A percentile compares a stretch with the other conserved stretches of the same genome.
Evolutionary conservation across 2,113 vertebrate species (phyloP).

Genomic region (Notothenia coriiceps): DNA sequence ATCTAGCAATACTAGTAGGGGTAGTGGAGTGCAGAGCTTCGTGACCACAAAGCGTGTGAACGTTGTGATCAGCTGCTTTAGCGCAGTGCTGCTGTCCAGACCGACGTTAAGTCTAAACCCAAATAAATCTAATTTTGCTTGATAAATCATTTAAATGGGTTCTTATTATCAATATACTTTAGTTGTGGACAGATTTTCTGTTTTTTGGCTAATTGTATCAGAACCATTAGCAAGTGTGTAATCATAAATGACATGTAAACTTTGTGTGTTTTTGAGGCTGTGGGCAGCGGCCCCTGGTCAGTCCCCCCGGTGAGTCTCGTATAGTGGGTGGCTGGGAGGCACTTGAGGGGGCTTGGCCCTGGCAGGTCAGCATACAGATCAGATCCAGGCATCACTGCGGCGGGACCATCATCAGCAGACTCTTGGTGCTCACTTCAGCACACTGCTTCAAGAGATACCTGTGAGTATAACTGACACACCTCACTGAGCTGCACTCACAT

Average conservation of each 20-base stretch:
- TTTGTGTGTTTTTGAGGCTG: constrained; percentile 49
- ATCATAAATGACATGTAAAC: background rate
- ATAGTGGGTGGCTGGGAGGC: constrained; percentile 69
- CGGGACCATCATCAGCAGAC: constrained; percentile 55
- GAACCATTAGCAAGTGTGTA: no score
- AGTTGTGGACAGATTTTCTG: background rate
- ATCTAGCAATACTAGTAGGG: no score
- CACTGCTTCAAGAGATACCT: constrained; percentile 66
- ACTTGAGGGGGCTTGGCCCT: constrained; percentile 73
- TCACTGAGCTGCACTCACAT: background rate
- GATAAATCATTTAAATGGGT: no score
- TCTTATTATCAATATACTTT: background rate
- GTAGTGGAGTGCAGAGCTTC: no score
- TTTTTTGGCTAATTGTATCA: background rate
- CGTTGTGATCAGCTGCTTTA: no score
- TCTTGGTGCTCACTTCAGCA: constrained; percentile 65
- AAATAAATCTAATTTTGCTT: no score
- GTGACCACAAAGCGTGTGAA: no score
- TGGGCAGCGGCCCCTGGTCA: constrained; percentile 46
- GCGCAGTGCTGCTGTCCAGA: no score
- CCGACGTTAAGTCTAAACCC: no score
- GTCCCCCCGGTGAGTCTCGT: constrained; percentile 40
- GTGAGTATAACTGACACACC: constrained; percentile 28
- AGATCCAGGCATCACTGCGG: constrained; percentile 53
- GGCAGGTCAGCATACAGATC: constrained; percentile 77